These are phyloP conservation scores for Pica pica DNA, from an alignment of 2,113 vertebrate genomes.

Conservation along the genomic window DNA sequence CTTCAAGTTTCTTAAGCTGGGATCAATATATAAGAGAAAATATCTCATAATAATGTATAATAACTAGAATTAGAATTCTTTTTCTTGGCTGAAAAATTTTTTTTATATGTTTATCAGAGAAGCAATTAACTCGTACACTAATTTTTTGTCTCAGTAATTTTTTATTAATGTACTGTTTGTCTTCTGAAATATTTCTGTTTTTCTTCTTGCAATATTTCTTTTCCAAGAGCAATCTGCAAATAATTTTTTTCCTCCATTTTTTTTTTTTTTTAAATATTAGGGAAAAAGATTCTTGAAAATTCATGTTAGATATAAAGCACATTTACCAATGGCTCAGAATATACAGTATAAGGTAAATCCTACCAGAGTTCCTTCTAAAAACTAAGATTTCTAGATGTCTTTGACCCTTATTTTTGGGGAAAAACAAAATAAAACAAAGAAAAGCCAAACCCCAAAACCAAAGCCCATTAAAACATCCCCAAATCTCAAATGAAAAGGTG, in stretches of 20 bases:
- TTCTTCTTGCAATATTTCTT: neutral
- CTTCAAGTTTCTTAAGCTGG: neutral
- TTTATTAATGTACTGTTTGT: neutral
- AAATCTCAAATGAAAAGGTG: neutral
- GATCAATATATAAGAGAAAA: neutral
- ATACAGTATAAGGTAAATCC: neutral
- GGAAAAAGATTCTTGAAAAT: neutral
- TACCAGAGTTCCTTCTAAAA: neutral
- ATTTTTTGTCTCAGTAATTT: neutral
- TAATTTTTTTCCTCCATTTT: neutral
- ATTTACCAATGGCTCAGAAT: neutral
- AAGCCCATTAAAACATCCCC: fast-evolving
- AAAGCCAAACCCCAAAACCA: neutral
- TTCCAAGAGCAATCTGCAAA: neutral
- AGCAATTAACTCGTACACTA: neutral
- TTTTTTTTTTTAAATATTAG: neutral
- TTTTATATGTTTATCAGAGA: neutral
- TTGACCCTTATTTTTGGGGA: neutral
- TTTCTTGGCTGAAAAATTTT: neutral
- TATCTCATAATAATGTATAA: neutral
- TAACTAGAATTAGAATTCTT: neutral
- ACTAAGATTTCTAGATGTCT: neutral
- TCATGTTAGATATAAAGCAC: neutral
- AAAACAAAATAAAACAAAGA: neutral
- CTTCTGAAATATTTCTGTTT: neutral